Percentiles rank a stretch among this genome's conserved stretches.
These are phyloP conservation scores for Periplaneta americana DNA, from an alignment of 1,140 invertebrate species.

Conservation along the genomic window DNA sequence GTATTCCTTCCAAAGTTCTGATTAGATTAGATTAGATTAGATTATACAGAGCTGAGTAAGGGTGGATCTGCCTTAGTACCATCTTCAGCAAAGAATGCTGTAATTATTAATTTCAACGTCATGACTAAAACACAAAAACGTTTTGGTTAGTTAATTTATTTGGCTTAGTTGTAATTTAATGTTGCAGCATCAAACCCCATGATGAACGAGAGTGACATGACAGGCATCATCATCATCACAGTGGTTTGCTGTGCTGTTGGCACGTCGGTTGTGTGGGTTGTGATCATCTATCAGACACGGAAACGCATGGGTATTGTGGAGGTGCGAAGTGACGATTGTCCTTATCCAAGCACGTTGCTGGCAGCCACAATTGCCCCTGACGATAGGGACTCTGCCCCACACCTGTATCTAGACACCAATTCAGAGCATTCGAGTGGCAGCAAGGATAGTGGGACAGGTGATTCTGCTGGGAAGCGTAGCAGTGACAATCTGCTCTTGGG, in stretches of 20 bases:
- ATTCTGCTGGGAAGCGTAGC: slow-evolving; percentile 56
- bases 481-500: slow-evolving; percentile 40
- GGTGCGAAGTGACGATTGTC: slow-evolving; percentile 1
- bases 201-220: slow-evolving; percentile 60
- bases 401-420: slow-evolving; percentile 34
- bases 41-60: too few relatives aligned
- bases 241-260: slow-evolving; percentile 84
- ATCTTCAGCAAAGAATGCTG: too few relatives aligned
- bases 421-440: slow-evolving; percentile 44
- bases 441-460: slow-evolving; percentile 57
- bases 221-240: slow-evolving; percentile 82
- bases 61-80: too few relatives aligned
- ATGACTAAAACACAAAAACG: too few relatives aligned
- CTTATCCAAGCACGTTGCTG: slow-evolving; percentile 33
- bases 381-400: slow-evolving; percentile 35
- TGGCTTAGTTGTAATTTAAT: too few relatives aligned
- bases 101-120: too few relatives aligned
- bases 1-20: too few relatives aligned
- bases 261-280: slow-evolving; percentile 87
- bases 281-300: slow-evolving; percentile 84
- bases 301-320: slow-evolving; percentile 41
- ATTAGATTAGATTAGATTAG: too few relatives aligned
- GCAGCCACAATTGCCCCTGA: slow-evolving; percentile 33
- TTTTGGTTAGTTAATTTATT: too few relatives aligned
- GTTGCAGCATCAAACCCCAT: slow-evolving; percentile 34